phyloP scores from a whole-genome alignment of 2,888 invertebrate species.

The Mythimna vitellina region DNA sequence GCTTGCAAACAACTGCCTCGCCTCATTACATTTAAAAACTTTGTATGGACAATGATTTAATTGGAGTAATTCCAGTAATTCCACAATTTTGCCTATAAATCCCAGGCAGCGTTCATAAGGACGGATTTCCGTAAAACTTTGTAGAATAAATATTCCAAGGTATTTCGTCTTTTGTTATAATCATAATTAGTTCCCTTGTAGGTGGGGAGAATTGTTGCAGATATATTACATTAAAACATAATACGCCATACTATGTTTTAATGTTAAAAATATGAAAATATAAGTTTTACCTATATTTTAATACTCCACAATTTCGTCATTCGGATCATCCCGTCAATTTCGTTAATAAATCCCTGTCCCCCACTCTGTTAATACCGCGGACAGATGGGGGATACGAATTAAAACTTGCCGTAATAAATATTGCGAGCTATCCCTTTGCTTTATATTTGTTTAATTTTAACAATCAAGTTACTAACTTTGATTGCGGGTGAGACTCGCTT shows the following conservation, averaged over 20 bases:
- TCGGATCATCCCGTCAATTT: conserved; percentile 29
- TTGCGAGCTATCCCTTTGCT: conserved; percentile 44
- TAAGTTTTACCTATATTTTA: background rate
- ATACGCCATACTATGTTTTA: no score
- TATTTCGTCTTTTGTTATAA: conserved; percentile 28
- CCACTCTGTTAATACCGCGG: conserved; percentile 27
- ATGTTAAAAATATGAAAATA: background rate
- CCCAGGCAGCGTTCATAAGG: conserved; percentile 55
- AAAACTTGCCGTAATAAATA: conserved; percentile 63
- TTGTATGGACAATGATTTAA: conserved; percentile 58
- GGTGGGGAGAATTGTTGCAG: background rate
- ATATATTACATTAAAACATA: no score
- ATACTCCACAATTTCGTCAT: conserved; percentile 14
- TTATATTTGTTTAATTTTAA: conserved; percentile 50
- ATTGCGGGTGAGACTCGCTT: conserved; percentile 35
- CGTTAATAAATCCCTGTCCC: conserved; percentile 40
- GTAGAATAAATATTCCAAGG: conserved; percentile 63
- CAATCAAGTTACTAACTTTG: conserved; percentile 58
- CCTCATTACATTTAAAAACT: conserved; percentile 51
- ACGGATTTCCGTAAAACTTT: conserved; percentile 61
- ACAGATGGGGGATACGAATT: conserved; percentile 51
- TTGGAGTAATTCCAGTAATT: conserved; percentile 58
- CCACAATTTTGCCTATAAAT: conserved; percentile 62
- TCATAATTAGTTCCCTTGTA: conserved; percentile 37
- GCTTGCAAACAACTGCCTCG: conserved; percentile 42